Evolutionary conservation across 2,797 vertebrate genomes (phyloP).

Genomic region (Sarcophilus harrisii): DNA sequence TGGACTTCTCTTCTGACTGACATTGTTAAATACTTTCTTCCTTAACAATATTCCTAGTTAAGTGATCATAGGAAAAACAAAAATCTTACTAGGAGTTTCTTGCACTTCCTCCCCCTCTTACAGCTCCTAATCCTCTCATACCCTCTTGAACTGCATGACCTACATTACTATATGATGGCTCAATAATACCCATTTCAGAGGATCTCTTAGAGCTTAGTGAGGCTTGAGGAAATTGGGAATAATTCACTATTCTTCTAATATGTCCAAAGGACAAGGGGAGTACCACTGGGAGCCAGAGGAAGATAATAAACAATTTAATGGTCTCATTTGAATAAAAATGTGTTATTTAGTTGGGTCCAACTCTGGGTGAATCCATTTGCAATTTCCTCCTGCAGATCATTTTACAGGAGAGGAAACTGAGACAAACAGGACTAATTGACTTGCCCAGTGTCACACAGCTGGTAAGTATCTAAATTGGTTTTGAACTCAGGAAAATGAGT

Average conservation of each 20-base stretch:
- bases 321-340: background rate
- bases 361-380: background rate
- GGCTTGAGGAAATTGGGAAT: background rate
- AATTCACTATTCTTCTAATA: background rate
- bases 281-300: background rate
- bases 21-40: conserved; percentile 67
- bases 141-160: conserved; percentile 49
- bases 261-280: background rate
- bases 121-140: conserved; percentile 40
- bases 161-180: conserved; percentile 61
- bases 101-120: background rate
- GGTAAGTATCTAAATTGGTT: background rate
- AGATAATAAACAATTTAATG: background rate
- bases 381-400: background rate
- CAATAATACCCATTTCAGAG: conserved; percentile 45
- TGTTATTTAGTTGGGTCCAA: background rate
- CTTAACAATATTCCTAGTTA: conserved; percentile 47
- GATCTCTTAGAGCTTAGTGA: conserved; percentile 31
- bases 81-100: conserved; percentile 59
- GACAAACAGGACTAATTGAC: background rate
- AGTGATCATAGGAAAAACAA: conserved; percentile 65
- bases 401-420: conserved; percentile 47
- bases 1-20: conserved; percentile 31
- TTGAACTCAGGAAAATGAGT: background rate
- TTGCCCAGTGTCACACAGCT: conserved; percentile 1